phyloP scores from a whole-genome alignment of 2,797 vertebrate species.

The Sebastiscus tertius region DNA sequence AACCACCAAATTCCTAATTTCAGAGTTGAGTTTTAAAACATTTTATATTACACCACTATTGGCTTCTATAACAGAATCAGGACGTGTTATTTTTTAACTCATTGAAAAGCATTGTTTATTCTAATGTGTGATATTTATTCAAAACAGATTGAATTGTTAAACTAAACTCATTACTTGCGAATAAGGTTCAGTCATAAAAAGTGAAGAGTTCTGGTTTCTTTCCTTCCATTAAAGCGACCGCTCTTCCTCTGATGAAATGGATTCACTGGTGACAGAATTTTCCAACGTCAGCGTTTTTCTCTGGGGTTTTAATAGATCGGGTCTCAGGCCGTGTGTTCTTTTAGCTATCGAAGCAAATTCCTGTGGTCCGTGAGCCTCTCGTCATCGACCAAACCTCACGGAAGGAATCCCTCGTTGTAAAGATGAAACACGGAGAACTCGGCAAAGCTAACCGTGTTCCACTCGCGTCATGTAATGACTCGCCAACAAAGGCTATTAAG shows the following conservation, averaged over 20 bases:
- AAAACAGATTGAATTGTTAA: neutral
- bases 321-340: constrained; percentile 5
- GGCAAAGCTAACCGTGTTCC: neutral
- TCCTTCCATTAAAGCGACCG: constrained; percentile 2
- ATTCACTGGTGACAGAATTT: constrained; percentile 8
- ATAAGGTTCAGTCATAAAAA: neutral
- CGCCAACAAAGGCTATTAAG: neutral
- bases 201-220: neutral
- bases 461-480: neutral
- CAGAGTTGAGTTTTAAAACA: neutral
- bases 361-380: constrained; percentile 24
- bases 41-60: too few relatives aligned
- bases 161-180: neutral
- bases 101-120: neutral
- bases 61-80: neutral
- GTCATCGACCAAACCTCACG: neutral
- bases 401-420: constrained; percentile 16
- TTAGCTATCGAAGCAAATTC: constrained; percentile 6
- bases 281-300: constrained; percentile 12
- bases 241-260: neutral
- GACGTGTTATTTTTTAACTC: neutral
- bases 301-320: constrained; percentile 28
- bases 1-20: neutral
- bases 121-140: neutral
- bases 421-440: constrained; percentile 9